Evolutionary conservation across 1,140 invertebrate genomes (phyloP).

Genomic region (Palaemon carinicauda): DNA sequence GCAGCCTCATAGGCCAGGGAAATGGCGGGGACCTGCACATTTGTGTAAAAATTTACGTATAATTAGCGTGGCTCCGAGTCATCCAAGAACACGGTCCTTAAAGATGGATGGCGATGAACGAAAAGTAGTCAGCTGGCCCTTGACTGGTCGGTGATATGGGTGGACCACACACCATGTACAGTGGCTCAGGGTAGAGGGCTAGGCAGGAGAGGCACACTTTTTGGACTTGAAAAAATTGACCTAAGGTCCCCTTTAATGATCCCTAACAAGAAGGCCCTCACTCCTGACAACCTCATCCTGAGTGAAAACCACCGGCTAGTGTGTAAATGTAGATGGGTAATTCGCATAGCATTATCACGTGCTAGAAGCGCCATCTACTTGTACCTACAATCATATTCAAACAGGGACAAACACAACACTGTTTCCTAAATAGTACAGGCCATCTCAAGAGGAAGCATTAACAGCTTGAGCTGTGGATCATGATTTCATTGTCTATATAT

Average conservation of each 20-base stretch:
- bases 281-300: conserved; percentile 31
- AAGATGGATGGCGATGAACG: conserved; percentile 42
- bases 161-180: conserved; percentile 17
- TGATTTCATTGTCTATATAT: not conserved
- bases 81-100: conserved; percentile 36
- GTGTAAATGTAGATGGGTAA: conserved; percentile 40
- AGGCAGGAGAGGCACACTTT: conserved; percentile 23
- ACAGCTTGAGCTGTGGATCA: conserved; percentile 2
- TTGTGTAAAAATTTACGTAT: conserved; percentile 47
- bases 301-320: conserved; percentile 40
- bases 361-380: conserved; percentile 41
- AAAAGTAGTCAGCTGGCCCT: conserved; percentile 32
- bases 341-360: conserved; percentile 38
- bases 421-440: conserved; percentile 38
- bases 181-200: conserved; percentile 30
- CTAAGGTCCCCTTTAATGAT: conserved; percentile 9
- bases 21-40: conserved; percentile 87
- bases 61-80: conserved; percentile 28
- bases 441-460: conserved; percentile 20
- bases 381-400: conserved; percentile 18
- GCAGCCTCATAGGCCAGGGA: conserved; percentile 95
- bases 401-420: conserved; percentile 35
- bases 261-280: conserved; percentile 33
- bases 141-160: conserved; percentile 42
- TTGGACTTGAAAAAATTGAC: conserved; percentile 10